phyloP scores from a whole-genome alignment of 2,888 invertebrate species.

The Spisula solida region DNA sequence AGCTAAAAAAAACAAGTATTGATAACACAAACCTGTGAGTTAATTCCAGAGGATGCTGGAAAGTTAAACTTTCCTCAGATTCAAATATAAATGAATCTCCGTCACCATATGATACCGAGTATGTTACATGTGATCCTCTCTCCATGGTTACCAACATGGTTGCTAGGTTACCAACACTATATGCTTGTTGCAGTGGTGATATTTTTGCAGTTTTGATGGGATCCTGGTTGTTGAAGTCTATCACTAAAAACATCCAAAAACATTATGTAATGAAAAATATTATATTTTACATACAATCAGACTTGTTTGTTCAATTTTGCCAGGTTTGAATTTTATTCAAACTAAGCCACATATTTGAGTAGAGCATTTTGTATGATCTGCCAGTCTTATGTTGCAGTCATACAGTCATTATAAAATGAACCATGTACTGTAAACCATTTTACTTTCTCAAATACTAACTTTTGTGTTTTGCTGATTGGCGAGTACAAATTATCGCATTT shows the following conservation, averaged over 20 bases:
- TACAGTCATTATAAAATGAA: too few species aligned
- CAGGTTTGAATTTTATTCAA: too few species aligned
- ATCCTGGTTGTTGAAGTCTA: slow-evolving; percentile 72
- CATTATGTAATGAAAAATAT: not conserved
- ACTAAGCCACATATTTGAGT: too few species aligned
- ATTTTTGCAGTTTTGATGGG: slow-evolving; percentile 60
- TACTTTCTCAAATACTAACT: too few species aligned
- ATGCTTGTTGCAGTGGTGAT: slow-evolving; percentile 42
- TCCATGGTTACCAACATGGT: slow-evolving; percentile 58
- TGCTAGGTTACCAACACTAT: slow-evolving; percentile 59
- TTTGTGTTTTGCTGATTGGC: too few species aligned
- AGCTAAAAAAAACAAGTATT: too few species aligned
- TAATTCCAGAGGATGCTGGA: slow-evolving; percentile 55
- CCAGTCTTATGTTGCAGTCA: too few species aligned
- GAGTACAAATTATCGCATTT: too few species aligned
- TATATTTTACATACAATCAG: too few species aligned
- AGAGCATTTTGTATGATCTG: too few species aligned
- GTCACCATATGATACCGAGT: slow-evolving; percentile 72
- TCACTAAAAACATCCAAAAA: slow-evolving; percentile 73
- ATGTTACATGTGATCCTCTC: slow-evolving; percentile 76
- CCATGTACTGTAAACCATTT: too few species aligned
- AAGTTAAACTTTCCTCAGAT: slow-evolving; percentile 69
- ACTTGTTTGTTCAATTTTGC: too few species aligned
- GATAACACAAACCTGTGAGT: not conserved
- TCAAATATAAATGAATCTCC: slow-evolving; percentile 42